phyloP scores from a whole-genome alignment of 2,797 vertebrate species.

The Chaunax sp. region DNA sequence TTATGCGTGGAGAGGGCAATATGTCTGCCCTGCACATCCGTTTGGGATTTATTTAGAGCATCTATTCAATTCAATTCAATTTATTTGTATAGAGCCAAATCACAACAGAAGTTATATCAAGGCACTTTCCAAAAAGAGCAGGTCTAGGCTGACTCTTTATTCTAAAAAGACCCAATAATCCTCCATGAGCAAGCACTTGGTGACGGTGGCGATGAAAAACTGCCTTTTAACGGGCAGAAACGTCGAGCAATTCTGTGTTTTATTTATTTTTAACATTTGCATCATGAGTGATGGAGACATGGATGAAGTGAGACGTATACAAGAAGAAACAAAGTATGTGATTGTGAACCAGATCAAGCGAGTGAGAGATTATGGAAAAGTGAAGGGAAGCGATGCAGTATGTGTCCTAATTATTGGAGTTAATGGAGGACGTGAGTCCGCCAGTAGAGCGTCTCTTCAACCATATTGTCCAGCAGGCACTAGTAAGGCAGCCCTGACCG shows the following conservation, averaged over 20 bases:
- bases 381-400: conserved; percentile 60
- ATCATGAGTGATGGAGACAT: conserved; percentile 15
- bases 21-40: conserved; percentile 36
- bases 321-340: conserved; percentile 5
- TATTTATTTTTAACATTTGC: conserved; percentile 34
- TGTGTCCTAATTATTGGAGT: conserved; percentile 84
- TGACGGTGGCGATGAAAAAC: too few relatives aligned
- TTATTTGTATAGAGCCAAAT: too few relatives aligned
- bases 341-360: conserved; percentile 46
- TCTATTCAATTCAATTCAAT: too few relatives aligned
- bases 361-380: conserved; percentile 62
- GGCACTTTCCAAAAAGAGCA: too few relatives aligned
- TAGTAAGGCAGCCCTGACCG: conserved; percentile 84
- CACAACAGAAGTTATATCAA: too few relatives aligned
- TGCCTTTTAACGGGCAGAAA: too few relatives aligned
- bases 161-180: too few relatives aligned
- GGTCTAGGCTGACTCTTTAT: too few relatives aligned
- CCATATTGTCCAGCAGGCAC: conserved; percentile 82
- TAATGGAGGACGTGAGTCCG: conserved; percentile 72
- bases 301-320: conserved; percentile 11
- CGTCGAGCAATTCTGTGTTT: conserved; percentile 11
- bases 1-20: conserved; percentile 1
- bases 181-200: too few relatives aligned
- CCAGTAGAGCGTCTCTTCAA: conserved; percentile 72
- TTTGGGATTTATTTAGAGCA: conserved; percentile 53